Base-by-base conservation (phyloP, 2,888 invertebrate species). In the Pyrocoelia pectoralis region DNA sequence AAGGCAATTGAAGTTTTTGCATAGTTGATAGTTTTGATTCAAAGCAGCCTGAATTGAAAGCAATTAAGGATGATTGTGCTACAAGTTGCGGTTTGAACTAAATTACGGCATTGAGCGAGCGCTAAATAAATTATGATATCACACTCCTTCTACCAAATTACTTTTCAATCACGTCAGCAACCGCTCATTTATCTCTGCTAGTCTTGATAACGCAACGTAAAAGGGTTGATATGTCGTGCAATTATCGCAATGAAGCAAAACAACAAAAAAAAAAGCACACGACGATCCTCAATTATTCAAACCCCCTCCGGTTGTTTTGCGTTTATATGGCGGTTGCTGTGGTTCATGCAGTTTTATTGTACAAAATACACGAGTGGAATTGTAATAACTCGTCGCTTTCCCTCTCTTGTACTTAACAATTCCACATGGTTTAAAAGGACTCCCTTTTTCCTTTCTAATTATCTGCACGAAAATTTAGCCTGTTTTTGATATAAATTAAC, bases 41-140 rank as follows among this genome's bases (percentile, higher is more conserved):
- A 57, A 53, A 55, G 66, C 66, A 61, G 58, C 58, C 57, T 54
- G 55, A 58, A 65, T 65, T 64, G 60, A 41, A 48, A 64, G 61
- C 64, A 67, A 67, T 67, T 67, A 67, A 65, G 59, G 58, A 62
- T 62, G 67, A 67, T 67, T 67, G 67, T 62, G 56, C 61, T 65
- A 65, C 67, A 65, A 67, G 65, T 63, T 67, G 67, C 65, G 67
- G 67, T 67, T 57, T 59, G 55, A 57, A 59, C 65, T 65, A 67
- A 67, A 67, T 67, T 67, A 65, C 65, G 52, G 61, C 67, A 62
- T 62, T 65, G 67, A 67, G 59, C 65, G 64, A 51, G 53, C 56
- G 43, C 65, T 67, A 67, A 67, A 65, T 65, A 65, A 67, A 65
- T 67, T 67, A 67, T 67, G 67, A 67, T 62, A 65, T 67, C 65